phyloP scores from a whole-genome alignment of 2,888 invertebrate species.

The Caenorhabditis angaria region DNA sequence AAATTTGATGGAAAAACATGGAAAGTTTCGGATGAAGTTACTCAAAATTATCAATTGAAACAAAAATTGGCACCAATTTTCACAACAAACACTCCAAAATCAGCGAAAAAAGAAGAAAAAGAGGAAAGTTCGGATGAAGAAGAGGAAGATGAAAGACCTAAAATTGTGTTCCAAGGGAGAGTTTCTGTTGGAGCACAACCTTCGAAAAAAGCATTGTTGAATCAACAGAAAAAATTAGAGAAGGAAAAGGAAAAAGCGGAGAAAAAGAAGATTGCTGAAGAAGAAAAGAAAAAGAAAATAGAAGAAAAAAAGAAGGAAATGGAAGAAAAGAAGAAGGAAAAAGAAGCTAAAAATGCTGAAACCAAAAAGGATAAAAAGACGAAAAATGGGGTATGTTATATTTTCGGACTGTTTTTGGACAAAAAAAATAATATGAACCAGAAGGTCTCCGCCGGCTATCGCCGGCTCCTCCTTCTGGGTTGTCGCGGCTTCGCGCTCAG shows the following conservation, averaged over 20 bases:
- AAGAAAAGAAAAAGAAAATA: constrained; percentile 13
- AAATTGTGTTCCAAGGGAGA: constrained; percentile 3
- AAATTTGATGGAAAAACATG: constrained; percentile 25
- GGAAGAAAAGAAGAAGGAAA: constrained; percentile 16
- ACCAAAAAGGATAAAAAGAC: constrained; percentile 16
- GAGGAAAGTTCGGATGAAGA: not conserved
- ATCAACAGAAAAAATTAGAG: constrained; percentile 10
- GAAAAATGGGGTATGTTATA: constrained; percentile 9
- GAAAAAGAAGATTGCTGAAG: constrained; percentile 2
- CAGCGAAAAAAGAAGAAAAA: not conserved
- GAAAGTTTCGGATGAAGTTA: constrained; percentile 23
- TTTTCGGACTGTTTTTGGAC: too few relatives aligned
- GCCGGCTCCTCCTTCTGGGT: too few relatives aligned
- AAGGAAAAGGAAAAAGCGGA: not conserved
- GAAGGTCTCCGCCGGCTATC: too few relatives aligned
- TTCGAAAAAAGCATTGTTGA: constrained; percentile 9
- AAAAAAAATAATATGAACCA: too few relatives aligned
- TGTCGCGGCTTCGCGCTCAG: too few relatives aligned
- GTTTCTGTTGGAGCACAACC: constrained; percentile 10
- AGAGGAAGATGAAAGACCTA: not conserved
- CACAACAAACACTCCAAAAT: constrained; percentile 8
- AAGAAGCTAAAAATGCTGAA: constrained; percentile 11
- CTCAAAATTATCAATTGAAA: constrained; percentile 8
- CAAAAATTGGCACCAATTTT: constrained; percentile 36
- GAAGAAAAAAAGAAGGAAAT: constrained; percentile 25